These are phyloP conservation scores for Bombus soroeensis DNA, from an alignment of 1,140 invertebrate species.

Conservation along the genomic window DNA sequence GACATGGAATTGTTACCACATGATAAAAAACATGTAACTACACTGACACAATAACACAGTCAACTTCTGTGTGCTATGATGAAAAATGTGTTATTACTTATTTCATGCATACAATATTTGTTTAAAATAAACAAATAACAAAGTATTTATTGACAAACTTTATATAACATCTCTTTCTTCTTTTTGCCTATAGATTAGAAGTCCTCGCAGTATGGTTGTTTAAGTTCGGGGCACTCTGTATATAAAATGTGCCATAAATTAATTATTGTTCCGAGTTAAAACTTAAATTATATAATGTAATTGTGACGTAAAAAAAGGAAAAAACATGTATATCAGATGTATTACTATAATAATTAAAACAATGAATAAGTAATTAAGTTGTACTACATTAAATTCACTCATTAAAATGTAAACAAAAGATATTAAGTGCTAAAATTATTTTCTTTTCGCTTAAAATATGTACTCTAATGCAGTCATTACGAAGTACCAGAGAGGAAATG, in stretches of 20 bases:
- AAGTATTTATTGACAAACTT: no score
- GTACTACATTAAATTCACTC: not conserved
- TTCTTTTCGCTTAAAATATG: not conserved
- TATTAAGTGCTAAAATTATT: not conserved
- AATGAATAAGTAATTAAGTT: not conserved
- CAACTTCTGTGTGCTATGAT: no score
- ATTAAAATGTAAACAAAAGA: not conserved
- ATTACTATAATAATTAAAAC: not conserved
- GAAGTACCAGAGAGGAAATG: not conserved
- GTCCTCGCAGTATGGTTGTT: no score
- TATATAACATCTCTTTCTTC: no score
- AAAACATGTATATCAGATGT: not conserved
- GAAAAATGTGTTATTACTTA: no score
- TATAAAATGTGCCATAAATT: conserved; percentile 23
- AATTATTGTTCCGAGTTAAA: not conserved
- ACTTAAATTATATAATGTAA: conserved; percentile 17
- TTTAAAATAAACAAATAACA: no score
- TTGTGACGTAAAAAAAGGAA: not conserved
- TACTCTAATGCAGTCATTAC: no score
- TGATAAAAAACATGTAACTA: no score
- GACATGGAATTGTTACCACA: no score
- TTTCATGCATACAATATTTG: no score
- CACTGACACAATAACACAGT: no score
- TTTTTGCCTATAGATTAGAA: no score
- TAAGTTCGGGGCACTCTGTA: not conserved